Evolutionary conservation across 30 jellyfish, hydroid and myxozoan species (phyloP).

Genomic region (Morbakka virulenta): DNA sequence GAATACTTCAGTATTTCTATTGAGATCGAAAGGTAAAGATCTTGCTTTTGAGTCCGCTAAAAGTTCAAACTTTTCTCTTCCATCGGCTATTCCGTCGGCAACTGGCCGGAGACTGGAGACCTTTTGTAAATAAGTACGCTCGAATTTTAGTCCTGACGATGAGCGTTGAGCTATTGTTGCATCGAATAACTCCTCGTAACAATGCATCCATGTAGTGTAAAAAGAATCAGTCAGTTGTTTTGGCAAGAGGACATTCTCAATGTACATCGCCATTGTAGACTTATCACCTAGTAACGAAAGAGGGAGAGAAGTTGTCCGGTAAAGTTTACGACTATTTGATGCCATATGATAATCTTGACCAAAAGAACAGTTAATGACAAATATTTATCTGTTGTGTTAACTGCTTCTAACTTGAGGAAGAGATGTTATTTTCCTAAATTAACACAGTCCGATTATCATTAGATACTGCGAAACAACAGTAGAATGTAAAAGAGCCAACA

Average conservation of each 20-base stretch:
- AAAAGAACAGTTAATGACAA: too few relatives aligned
- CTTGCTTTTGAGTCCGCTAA: background rate
- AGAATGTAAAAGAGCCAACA: too few relatives aligned
- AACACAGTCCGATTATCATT: too few relatives aligned
- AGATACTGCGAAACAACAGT: too few relatives aligned
- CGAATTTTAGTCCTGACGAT: background rate
- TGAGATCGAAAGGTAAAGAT: background rate
- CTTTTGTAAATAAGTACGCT: background rate
- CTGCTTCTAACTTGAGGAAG: too few relatives aligned
- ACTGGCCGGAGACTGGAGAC: background rate
- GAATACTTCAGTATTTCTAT: background rate
- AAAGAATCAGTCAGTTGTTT: constrained; percentile 83
- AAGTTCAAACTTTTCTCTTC: background rate
- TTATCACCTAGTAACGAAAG: constrained; percentile 40
- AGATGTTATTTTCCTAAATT: too few relatives aligned
- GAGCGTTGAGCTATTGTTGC: constrained; percentile 64
- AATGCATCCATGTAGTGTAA: constrained; percentile 73
- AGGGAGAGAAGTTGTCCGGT: background rate
- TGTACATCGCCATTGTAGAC: constrained; percentile 57
- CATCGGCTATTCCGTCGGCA: background rate
- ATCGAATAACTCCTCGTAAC: constrained; percentile 83
- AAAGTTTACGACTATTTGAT: background rate
- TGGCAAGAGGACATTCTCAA: constrained; percentile 82
- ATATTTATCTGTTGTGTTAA: too few relatives aligned
- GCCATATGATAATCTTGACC: too few relatives aligned